These are phyloP conservation scores for Caenorhabditis macrosperma DNA, from an alignment of 2,888 invertebrate genomes.

Conservation along the genomic window DNA sequence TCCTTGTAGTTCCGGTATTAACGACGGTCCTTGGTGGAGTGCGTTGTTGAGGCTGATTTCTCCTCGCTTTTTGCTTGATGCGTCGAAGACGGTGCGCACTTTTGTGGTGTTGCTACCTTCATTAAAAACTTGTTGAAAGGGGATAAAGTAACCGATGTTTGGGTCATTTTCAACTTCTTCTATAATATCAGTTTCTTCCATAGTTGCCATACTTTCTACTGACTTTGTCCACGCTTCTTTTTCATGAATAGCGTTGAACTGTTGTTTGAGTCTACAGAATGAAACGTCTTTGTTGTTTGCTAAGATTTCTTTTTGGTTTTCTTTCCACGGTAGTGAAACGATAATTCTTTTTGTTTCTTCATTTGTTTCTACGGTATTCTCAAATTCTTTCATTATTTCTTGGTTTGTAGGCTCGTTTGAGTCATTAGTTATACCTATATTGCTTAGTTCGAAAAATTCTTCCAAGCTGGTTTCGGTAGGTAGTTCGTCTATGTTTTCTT, in stretches of 20 bases:
- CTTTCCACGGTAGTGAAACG: not conserved
- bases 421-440: conserved; percentile 1
- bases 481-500: not conserved
- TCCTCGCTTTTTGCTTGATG: conserved; percentile 5
- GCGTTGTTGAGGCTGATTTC: conserved; percentile 15
- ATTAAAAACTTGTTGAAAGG: not conserved
- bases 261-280: conserved; percentile 5
- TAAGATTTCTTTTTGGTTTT: not conserved
- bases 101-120: conserved; percentile 4
- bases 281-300: not conserved
- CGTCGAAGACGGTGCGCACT: not conserved
- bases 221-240: not conserved
- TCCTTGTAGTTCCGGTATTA: conserved; percentile 13
- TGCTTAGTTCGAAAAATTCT: not conserved
- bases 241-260: not conserved
- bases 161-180: conserved; percentile 1
- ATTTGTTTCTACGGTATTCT: conserved; percentile 1
- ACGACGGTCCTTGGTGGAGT: conserved; percentile 6
- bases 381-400: not conserved
- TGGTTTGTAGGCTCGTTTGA: not conserved
- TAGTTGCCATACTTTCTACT: not conserved
- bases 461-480: not conserved
- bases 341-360: not conserved
- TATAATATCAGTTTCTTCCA: conserved; percentile 4
- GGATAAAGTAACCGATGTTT: not conserved